These are phyloP conservation scores for Peromyscus eremicus DNA, from an alignment of 2,797 vertebrate genomes.

Conservation along the genomic window DNA sequence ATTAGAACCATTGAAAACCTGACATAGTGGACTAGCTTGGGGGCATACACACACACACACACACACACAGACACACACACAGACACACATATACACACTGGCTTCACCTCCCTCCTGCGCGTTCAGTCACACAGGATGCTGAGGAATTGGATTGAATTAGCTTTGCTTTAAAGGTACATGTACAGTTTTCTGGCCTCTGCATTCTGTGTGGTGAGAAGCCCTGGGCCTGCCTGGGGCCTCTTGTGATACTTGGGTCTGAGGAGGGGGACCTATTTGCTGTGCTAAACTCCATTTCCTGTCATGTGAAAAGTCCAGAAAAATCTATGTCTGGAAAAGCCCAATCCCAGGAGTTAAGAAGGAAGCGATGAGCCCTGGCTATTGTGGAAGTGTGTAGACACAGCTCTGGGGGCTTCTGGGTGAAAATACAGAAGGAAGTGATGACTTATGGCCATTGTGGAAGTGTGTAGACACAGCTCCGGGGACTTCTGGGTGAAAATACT, in stretches of 20 bases:
- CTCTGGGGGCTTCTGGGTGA: not conserved
- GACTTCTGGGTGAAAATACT: not conserved
- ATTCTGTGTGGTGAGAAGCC: not conserved
- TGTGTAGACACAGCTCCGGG: not conserved
- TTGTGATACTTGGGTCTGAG: not conserved
- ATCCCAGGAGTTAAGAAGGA: not conserved
- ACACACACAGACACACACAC: not conserved
- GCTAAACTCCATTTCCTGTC: not conserved
- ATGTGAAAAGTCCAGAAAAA: conserved; percentile 16
- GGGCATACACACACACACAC: not conserved
- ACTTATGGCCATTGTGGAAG: conserved; percentile 21
- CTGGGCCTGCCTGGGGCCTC: not conserved
- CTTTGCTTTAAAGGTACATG: not conserved
- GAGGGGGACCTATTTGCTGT: not conserved
- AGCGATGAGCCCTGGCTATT: not conserved
- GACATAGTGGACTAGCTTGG: not conserved
- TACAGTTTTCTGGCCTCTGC: not conserved
- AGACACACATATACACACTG: not conserved
- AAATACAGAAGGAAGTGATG: not conserved
- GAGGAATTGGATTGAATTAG: not conserved
- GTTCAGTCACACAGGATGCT: not conserved
- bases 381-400: not conserved
- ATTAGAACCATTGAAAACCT: conserved; percentile 32
- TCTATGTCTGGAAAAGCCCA: not conserved
- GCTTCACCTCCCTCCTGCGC: not conserved